Evolutionary conservation across 2,113 vertebrate species (phyloP), one percentile per base, ranked within the genome.

Genomic region (Chionomys nivalis): DNA sequence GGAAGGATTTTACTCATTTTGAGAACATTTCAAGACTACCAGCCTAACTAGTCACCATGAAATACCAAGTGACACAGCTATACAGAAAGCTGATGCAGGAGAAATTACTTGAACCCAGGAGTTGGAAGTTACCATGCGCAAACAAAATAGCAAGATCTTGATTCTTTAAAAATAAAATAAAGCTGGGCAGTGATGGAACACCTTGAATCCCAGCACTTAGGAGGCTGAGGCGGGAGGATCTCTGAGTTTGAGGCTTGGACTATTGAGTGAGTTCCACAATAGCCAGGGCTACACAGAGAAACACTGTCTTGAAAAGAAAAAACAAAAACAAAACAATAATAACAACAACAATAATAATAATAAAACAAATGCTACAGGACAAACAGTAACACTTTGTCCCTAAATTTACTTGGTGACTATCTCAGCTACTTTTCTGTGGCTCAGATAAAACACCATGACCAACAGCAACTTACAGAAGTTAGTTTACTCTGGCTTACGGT

Each of bases 21-120:
- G 47, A 94, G 90, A 90, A 81, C 88, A 16, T 77, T 96, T 95
- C 42, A 91, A 90, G 89, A 75, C 77, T 79, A 79, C 10, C 81
- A 23, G 13, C 61, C 55, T 76, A 55, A 36, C n/a, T 5, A 19
- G 44, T 90, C 68, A 31, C 14, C 7, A 68, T 52, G 78, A 21
- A 11, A 1, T 1, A 75, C 44, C 58, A 36, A 10, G 7, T 66
- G 12, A 52, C 42, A 19, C 44, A 66, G 66, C 42, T 65, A 73
- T 26, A 28, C 7, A 2, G 39, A 19, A 89, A 70, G 17, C 31
- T 73, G 33, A 24, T 21, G 7, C 76, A 82, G 33, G 7, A 42
- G 2, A 13, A 21, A 39, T 55, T 9, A 8, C 16, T 70, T 82
- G 77, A 91, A 49, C 44, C 76, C 42, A 89, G 66, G 11, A 85